Evolutionary conservation across 2,888 invertebrate species (phyloP).

Genomic region (Caenorhabditis sulstoni): DNA sequence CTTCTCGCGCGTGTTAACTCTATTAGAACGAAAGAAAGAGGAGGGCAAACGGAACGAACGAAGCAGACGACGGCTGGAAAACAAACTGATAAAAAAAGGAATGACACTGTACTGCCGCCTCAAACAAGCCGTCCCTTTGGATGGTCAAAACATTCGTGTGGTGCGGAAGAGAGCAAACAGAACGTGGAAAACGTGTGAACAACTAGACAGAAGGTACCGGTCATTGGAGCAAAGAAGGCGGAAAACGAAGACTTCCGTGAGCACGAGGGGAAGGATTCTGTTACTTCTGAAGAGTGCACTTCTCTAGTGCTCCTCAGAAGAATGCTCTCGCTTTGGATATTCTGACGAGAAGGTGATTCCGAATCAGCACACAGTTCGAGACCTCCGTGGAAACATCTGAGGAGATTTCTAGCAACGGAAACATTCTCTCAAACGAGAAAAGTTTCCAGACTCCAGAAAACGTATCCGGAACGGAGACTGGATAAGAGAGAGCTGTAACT

Average conservation of each 20-base stretch:
- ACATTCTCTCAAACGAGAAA: too few species aligned
- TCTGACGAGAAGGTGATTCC: too few species aligned
- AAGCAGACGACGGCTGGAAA: conserved; percentile 10
- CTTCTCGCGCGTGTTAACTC: conserved; percentile 33
- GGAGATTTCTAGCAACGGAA: too few species aligned
- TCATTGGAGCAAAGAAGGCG: neutral
- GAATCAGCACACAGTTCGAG: neutral
- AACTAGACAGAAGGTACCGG: neutral
- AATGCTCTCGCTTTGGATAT: too few species aligned
- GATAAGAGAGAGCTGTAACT: too few species aligned
- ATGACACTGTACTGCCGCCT: neutral
- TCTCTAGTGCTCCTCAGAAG: neutral
- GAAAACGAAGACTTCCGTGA: neutral
- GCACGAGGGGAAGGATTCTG: neutral
- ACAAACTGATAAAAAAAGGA: neutral
- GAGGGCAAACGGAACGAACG: neutral
- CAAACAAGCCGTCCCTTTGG: too few species aligned
- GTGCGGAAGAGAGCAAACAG: conserved; percentile 5
- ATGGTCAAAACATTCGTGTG: conserved; percentile 10
- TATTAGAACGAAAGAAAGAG: conserved; percentile 15
- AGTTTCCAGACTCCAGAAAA: too few species aligned
- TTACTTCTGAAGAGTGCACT: conserved; percentile 3
- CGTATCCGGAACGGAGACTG: too few species aligned
- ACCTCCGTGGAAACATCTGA: too few species aligned
- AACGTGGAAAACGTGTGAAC: conserved; percentile 18